Evolutionary conservation across 2,113 vertebrate species (phyloP).

Genomic region (Microtus ochrogaster): DNA sequence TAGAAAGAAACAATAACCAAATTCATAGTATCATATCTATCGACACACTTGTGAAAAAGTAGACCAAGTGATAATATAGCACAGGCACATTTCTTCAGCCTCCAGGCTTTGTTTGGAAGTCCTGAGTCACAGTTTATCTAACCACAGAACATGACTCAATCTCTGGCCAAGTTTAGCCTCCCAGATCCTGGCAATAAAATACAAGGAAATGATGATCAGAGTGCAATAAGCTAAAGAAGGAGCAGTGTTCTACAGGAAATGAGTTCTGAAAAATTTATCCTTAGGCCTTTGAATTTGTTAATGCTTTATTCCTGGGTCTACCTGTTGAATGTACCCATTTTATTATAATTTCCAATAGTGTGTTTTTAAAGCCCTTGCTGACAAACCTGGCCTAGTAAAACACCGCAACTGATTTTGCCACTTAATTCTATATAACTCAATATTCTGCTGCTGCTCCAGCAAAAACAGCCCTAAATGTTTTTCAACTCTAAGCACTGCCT

Average conservation of each 20-base stretch:
- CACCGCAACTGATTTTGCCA: constrained; percentile 7
- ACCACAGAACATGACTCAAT: neutral
- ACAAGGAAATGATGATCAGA: constrained; percentile 3
- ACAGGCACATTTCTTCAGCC: neutral
- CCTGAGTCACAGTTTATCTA: constrained; percentile 25
- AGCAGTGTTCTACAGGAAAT: constrained; percentile 63
- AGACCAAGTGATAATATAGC: neutral
- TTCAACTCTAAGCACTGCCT: constrained; percentile 49
- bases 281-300: constrained; percentile 32
- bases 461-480: constrained; percentile 44
- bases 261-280: constrained; percentile 38
- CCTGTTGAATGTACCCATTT: constrained; percentile 31
- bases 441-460: constrained; percentile 35
- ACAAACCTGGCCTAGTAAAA: constrained; percentile 21
- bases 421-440: constrained; percentile 40
- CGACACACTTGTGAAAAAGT: neutral
- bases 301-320: neutral
- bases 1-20: neutral
- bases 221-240: constrained; percentile 52
- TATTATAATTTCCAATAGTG: constrained; percentile 28
- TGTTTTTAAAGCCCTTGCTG: neutral
- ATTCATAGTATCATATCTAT: constrained; percentile 6
- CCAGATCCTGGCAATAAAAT: constrained; percentile 49
- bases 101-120: neutral
- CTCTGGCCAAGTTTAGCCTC: constrained; percentile 42